These are phyloP conservation scores for Festucalex cinctus DNA, from an alignment of 2,113 vertebrate genomes.

Conservation along the genomic window DNA sequence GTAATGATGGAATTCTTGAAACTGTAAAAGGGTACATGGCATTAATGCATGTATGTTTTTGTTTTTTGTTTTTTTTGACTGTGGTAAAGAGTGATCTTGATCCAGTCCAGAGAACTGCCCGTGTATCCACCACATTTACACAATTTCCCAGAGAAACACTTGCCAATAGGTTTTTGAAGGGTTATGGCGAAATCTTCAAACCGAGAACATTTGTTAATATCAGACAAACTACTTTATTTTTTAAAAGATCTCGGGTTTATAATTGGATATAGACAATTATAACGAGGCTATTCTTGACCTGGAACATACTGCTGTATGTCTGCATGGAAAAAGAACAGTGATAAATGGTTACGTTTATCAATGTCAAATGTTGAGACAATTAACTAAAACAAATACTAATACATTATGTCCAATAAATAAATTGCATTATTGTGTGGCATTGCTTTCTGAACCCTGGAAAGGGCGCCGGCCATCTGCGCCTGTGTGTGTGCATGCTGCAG, in stretches of 20 bases:
- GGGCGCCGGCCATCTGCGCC: conserved; percentile 70
- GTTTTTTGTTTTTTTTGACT: not conserved
- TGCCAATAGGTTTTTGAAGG: too few relatives aligned
- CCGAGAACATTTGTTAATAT: too few relatives aligned
- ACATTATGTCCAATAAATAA: not conserved
- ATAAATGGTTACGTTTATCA: too few relatives aligned
- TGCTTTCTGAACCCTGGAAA: conserved; percentile 66
- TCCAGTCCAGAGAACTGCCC: too few relatives aligned
- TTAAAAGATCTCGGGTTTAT: too few relatives aligned
- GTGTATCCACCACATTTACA: too few relatives aligned
- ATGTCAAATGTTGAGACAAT: not conserved
- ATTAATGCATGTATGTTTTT: too few relatives aligned
- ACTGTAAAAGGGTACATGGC: too few relatives aligned
- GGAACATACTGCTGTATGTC: not conserved
- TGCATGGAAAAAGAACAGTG: not conserved
- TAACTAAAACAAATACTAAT: not conserved
- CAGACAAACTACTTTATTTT: too few relatives aligned
- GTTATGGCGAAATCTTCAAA: too few relatives aligned
- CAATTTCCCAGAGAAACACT: too few relatives aligned
- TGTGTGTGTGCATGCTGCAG: conserved; percentile 34
- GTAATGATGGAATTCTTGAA: not conserved
- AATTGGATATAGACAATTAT: too few relatives aligned
- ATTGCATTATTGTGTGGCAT: conserved; percentile 3
- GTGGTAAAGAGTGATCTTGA: not conserved
- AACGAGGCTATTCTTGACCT: not conserved